Evolutionary conservation across 1,140 invertebrate species (phyloP).

Genomic region (Pseudoatta argentina): DNA sequence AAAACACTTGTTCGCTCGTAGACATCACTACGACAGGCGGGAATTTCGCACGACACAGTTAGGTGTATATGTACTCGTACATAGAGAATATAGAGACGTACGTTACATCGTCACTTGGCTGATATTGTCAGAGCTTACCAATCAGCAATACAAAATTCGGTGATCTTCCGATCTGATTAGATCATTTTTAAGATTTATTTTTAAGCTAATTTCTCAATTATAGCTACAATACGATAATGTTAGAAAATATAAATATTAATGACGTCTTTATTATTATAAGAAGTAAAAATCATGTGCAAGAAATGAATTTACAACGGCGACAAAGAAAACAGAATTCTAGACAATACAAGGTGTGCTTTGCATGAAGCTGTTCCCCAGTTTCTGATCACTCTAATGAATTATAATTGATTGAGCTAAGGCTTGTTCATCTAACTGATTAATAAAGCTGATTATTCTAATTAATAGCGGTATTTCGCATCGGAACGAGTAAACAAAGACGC

Average conservation of each 20-base stretch:
- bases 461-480: conserved; percentile 62
- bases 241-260: background rate
- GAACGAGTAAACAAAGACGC: conserved; percentile 58
- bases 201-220: conserved; percentile 1
- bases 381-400: conserved; percentile 53
- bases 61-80: conserved; percentile 51
- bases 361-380: conserved; percentile 32
- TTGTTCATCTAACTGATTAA: conserved; percentile 61
- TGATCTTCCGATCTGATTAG: conserved; percentile 49
- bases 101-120: conserved; percentile 80
- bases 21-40: conserved; percentile 75
- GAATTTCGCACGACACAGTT: conserved; percentile 77
- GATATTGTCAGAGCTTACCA: conserved; percentile 83
- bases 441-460: conserved; percentile 64
- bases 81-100: conserved; percentile 65
- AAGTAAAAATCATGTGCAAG: background rate
- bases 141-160: conserved; percentile 82
- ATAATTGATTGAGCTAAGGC: conserved; percentile 55
- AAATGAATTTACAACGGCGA: background rate
- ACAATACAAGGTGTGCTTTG: background rate
- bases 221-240: no score
- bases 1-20: conserved; percentile 61
- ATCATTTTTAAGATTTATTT: background rate
- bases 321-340: background rate
- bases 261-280: background rate